phyloP scores from a whole-genome alignment of 2,888 invertebrate genomes.

The Teleiodes luculella region DNA sequence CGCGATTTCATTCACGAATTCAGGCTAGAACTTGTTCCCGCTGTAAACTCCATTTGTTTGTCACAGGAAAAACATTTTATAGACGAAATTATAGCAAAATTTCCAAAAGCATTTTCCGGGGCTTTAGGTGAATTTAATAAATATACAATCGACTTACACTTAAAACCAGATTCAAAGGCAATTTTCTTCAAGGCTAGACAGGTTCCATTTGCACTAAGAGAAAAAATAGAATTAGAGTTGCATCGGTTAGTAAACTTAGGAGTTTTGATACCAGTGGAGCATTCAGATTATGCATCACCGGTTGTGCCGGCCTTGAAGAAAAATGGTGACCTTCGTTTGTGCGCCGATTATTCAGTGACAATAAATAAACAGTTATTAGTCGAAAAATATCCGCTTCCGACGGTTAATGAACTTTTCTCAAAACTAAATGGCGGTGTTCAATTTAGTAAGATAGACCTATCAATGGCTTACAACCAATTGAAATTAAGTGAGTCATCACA shows the following conservation, averaged over 20 bases:
- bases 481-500: background rate
- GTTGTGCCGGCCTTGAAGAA: slow-evolving; percentile 13
- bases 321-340: slow-evolving; percentile 4
- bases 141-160: slow-evolving; percentile 15
- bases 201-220: slow-evolving; percentile 18
- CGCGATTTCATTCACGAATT: slow-evolving; percentile 7
- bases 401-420: slow-evolving; percentile 5
- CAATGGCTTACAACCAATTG: slow-evolving; percentile 3
- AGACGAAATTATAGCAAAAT: slow-evolving; percentile 1
- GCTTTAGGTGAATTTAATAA: slow-evolving; percentile 11
- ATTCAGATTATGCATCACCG: slow-evolving; percentile 15
- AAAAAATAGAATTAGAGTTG: slow-evolving; percentile 17
- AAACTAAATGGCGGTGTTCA: slow-evolving; percentile 5
- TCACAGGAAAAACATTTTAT: background rate
- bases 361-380: background rate
- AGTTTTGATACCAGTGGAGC: slow-evolving; percentile 8
- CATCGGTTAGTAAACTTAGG: slow-evolving; percentile 14
- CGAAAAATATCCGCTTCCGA: background rate
- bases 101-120: slow-evolving; percentile 7
- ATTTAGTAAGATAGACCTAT: background rate
- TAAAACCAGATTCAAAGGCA: slow-evolving; percentile 14
- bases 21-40: slow-evolving; percentile 16
- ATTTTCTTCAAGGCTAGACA: slow-evolving; percentile 19
- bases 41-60: background rate
- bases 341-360: slow-evolving; percentile 1